Evolutionary conservation across 2,888 invertebrate genomes (phyloP), one percentile per base, ranked within the genome.

Genomic region (Lampropteryx suffumata): DNA sequence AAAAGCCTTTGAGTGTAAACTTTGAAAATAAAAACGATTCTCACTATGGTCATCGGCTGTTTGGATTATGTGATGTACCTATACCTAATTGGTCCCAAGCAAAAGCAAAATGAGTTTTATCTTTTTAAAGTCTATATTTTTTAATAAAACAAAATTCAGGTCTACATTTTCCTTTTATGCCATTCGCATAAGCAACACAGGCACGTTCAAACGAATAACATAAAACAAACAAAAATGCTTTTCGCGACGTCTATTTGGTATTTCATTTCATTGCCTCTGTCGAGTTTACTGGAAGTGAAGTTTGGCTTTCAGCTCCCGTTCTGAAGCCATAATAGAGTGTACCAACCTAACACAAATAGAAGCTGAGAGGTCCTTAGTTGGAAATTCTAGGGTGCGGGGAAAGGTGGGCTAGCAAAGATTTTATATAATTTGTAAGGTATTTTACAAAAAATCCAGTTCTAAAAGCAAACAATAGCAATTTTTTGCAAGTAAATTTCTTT

Each of bases 291-390:
- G 51, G 49, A 57, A 59, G 47, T 51, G 59, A 64, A 60, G 63
- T 62, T 59, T 45, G 56, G 43, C 65, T 62, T 67, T 63, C 64
- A 67, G 62, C 71, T 73, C 63, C 62, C 61, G 67, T 63, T 64
- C 58, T 44, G 36, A 62, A 62, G 60, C 64, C 61, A 67, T 70
- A 66, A 62, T 67, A 74, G 65, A 73, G 69, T 68, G 69, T 68
- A n/a, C n/a, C n/a, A n/a, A n/a, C n/a, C n/a, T n/a, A 71, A 69
- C 67, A 66, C 69, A 75, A 76, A 79, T 70, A 75, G 73, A 74
- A 71, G 30, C 26, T 32, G 26, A 42, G 33, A 37, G 34, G 24
- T 39, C 41, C 35, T 34, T 29, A 61, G 55, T 52, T 34, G 32
- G 44, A 55, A 47, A 11, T 45, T 24, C 30, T 24, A 10, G 5